phyloP scores from a whole-genome alignment of 2,113 vertebrate genomes.

The Riparia riparia region DNA sequence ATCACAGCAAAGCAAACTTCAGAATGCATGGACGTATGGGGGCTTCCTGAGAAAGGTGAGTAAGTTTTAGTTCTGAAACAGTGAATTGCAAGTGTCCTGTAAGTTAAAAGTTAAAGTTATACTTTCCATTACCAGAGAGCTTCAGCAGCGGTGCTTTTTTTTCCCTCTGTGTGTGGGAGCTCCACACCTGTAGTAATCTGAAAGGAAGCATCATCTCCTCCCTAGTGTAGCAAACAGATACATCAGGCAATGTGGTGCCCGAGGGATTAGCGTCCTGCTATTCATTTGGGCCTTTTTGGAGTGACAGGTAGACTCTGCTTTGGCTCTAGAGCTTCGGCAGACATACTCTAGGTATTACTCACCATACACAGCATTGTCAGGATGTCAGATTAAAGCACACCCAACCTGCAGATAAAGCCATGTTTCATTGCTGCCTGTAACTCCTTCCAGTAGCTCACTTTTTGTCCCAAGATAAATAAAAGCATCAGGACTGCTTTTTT shows the following conservation, averaged over 20 bases:
- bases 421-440: neutral
- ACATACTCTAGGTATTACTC: conserved; percentile 49
- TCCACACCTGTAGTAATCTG: conserved; percentile 10
- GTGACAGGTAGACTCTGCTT: conserved; percentile 28
- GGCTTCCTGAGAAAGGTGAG: neutral
- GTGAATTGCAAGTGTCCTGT: neutral
- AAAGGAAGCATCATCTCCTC: conserved; percentile 29
- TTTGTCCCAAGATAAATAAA: conserved; percentile 58
- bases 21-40: neutral
- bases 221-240: neutral
- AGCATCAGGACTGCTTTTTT: neutral
- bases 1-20: neutral
- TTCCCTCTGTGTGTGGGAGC: neutral
- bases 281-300: conserved; percentile 36
- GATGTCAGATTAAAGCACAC: conserved; percentile 48
- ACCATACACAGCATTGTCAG: conserved; percentile 36
- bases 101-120: neutral
- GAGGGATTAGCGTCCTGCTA: conserved; percentile 53
- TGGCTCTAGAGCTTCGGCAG: conserved; percentile 11
- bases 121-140: neutral
- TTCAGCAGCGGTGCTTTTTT: neutral
- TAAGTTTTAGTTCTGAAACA: neutral
- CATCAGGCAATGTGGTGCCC: conserved; percentile 9
- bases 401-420: neutral
- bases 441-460: neutral